Percentiles rank a stretch among this genome's conserved stretches.
These are phyloP conservation scores for Neria commutata DNA, from an alignment of 2,888 invertebrate genomes.

Conservation along the genomic window DNA sequence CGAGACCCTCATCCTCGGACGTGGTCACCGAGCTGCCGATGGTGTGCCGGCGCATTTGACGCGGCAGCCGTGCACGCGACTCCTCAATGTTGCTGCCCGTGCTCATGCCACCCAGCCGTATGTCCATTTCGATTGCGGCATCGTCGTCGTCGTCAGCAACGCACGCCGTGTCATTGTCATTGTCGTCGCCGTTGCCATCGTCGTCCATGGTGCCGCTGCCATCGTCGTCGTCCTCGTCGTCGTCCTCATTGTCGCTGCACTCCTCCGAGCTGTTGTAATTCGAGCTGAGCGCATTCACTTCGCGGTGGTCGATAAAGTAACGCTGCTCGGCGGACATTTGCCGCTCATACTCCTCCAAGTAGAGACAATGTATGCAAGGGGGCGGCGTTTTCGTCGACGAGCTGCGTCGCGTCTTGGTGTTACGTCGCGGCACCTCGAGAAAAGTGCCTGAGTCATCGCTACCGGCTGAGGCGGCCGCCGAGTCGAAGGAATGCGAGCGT, in stretches of 20 bases:
- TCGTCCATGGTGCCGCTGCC: slow-evolving; percentile 26
- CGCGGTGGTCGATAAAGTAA: slow-evolving; percentile 56
- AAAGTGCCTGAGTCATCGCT: slow-evolving; percentile 69
- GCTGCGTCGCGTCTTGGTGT: slow-evolving; percentile 69
- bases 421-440: slow-evolving; percentile 68
- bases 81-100: slow-evolving; percentile 50
- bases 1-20: slow-evolving; percentile 63
- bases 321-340: slow-evolving; percentile 62
- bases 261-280: slow-evolving; percentile 64
- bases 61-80: slow-evolving; percentile 46
- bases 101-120: slow-evolving; percentile 41
- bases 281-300: slow-evolving; percentile 61
- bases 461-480: slow-evolving; percentile 69
- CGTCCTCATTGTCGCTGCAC: slow-evolving; percentile 60
- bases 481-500: slow-evolving; percentile 82
- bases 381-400: slow-evolving; percentile 71
- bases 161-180: slow-evolving; percentile 24
- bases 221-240: slow-evolving; percentile 5
- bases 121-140: slow-evolving; percentile 48
- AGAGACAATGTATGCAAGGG: slow-evolving; percentile 78
- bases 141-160: slow-evolving; percentile 38
- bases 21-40: slow-evolving; percentile 57
- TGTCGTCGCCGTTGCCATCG: slow-evolving; percentile 21
- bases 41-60: slow-evolving; percentile 54
- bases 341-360: slow-evolving; percentile 75